Conservation (phyloP, 2,888 invertebrate genomes). For the Nephrotoma appendiculata region DNA sequence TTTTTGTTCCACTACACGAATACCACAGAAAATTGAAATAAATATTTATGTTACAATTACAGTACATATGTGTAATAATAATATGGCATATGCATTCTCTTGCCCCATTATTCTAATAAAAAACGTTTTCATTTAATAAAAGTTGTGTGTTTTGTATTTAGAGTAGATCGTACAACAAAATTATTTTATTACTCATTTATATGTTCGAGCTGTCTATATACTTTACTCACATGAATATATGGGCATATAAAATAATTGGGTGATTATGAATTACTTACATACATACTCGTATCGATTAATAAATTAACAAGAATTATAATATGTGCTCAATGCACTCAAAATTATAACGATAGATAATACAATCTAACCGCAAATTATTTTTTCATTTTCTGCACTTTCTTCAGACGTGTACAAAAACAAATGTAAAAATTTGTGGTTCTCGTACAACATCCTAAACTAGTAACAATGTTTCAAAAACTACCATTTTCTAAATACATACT, state of each 20-base stretch:
- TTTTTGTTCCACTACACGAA: neutral
- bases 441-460: no score
- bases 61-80: neutral
- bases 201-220: neutral
- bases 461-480: no score
- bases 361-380: no score
- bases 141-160: neutral
- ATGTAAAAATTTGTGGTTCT: no score
- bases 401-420: no score
- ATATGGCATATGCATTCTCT: neutral
- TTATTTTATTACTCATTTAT: neutral
- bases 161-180: neutral
- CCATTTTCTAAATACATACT: no score
- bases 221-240: neutral
- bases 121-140: neutral
- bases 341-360: no score
- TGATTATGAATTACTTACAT: neutral
- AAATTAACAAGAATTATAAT: no score
- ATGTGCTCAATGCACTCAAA: no score
- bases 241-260: neutral
- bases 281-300: no score
- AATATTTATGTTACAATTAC: neutral
- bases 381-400: no score
- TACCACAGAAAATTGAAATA: neutral
- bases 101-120: neutral